Evolutionary conservation across 2,113 vertebrate species (phyloP).

Genomic region (Larimichthys polyactis): DNA sequence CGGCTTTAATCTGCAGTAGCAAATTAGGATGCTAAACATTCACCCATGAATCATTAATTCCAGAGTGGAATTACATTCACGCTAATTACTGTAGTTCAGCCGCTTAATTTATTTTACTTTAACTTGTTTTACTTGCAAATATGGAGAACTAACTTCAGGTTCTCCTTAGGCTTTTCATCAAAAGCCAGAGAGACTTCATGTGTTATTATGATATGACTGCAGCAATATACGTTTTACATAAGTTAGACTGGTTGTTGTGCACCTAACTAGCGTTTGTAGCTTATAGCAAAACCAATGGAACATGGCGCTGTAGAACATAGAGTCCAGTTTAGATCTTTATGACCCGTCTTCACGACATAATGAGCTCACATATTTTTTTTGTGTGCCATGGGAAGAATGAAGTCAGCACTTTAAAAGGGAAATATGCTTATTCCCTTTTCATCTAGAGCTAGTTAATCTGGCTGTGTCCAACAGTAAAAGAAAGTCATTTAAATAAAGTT

Average conservation of each 20-base stretch:
- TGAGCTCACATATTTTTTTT: too few relatives aligned
- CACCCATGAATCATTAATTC: constrained; percentile 57
- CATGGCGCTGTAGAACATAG: too few relatives aligned
- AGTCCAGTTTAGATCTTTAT: neutral
- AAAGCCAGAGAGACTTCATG: neutral
- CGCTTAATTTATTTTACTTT: constrained; percentile 33
- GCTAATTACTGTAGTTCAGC: constrained; percentile 39
- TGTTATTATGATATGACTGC: neutral
- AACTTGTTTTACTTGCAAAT: constrained; percentile 22
- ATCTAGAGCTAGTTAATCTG: too few relatives aligned
- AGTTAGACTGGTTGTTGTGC: neutral
- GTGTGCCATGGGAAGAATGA: too few relatives aligned
- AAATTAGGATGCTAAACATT: constrained; percentile 56
- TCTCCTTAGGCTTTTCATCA: constrained; percentile 4
- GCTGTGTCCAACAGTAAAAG: too few relatives aligned
- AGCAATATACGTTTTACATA: neutral
- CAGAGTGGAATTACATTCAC: constrained; percentile 51
- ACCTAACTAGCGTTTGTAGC: neutral
- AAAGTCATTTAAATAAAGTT: too few relatives aligned
- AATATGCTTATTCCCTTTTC: too few relatives aligned
- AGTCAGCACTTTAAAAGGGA: too few relatives aligned
- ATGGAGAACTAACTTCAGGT: constrained; percentile 1
- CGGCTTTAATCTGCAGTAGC: constrained; percentile 35
- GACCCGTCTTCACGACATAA: neutral
- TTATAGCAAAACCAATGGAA: neutral